A percentile compares a stretch with the other conserved stretches of the same genome.
phyloP scores from a whole-genome alignment of 1,140 invertebrate genomes.

The Palaemon carinicauda region DNA sequence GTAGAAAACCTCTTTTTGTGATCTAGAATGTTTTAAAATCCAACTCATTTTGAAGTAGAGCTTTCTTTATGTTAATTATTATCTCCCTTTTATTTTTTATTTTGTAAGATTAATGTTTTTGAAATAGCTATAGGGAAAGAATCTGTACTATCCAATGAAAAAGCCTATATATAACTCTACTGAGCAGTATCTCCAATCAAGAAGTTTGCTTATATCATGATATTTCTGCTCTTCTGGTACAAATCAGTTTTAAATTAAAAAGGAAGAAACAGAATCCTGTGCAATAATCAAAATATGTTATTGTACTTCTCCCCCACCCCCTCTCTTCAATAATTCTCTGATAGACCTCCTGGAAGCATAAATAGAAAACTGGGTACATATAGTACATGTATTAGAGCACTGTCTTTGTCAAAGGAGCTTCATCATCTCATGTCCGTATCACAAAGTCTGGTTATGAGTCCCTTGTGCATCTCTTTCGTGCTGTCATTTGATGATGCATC shows the following conservation, averaged over 20 bases:
- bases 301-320: slow-evolving; percentile 28
- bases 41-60: slow-evolving; percentile 22
- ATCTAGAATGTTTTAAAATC: not conserved
- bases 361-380: slow-evolving; percentile 36
- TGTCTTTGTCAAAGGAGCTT: slow-evolving; percentile 12
- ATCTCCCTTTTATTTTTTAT: not conserved
- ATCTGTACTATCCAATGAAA: not conserved
- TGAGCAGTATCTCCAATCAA: not conserved
- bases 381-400: slow-evolving; percentile 13
- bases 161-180: too few relatives aligned
- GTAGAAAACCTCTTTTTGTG: not conserved
- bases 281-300: slow-evolving; percentile 54
- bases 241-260: slow-evolving; percentile 22
- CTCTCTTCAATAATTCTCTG: not conserved
- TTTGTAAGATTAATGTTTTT: not conserved
- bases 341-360: slow-evolving; percentile 29
- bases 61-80: not conserved
- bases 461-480: slow-evolving; percentile 47
- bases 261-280: slow-evolving; percentile 17
- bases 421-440: not conserved
- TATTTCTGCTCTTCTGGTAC: slow-evolving; percentile 36
- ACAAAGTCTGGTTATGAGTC: slow-evolving; percentile 13
- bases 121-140: not conserved
- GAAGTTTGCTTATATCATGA: slow-evolving; percentile 18
- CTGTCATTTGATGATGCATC: slow-evolving; percentile 23